Conservation (phyloP, 1,140 invertebrate genomes). For the Meteorus sp. region DNA sequence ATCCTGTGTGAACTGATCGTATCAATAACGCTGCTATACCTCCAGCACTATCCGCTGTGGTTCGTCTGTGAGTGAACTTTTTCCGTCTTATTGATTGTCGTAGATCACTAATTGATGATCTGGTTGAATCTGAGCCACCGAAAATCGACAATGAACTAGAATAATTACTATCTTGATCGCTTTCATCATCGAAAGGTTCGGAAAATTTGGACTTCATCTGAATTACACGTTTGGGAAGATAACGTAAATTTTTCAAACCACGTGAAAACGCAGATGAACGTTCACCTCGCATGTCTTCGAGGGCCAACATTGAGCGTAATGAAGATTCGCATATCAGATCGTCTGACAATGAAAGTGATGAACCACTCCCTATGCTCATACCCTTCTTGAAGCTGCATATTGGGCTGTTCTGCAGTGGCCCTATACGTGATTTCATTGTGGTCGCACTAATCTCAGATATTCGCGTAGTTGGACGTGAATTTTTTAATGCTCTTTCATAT, state of each 20-base stretch:
- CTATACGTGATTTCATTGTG: conserved; percentile 14
- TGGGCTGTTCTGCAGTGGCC: conserved; percentile 25
- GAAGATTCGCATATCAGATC: conserved; percentile 49
- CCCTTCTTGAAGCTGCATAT: neutral
- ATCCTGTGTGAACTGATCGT: conserved; percentile 65
- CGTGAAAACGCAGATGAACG: conserved; percentile 54
- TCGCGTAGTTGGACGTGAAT: conserved; percentile 26
- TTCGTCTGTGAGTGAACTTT: conserved; percentile 60
- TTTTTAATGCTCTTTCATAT: conserved; percentile 29
- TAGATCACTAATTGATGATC: conserved; percentile 33
- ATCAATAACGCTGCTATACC: conserved; percentile 68
- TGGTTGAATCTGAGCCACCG: conserved; percentile 35
- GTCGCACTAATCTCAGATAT: conserved; percentile 29
- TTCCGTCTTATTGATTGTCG: conserved; percentile 43
- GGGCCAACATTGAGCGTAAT: conserved; percentile 55
- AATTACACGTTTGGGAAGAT: conserved; percentile 57
- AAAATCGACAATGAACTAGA: conserved; percentile 43
- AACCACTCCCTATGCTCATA: conserved; percentile 27
- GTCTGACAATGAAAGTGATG: conserved; percentile 40
- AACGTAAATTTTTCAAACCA: conserved; percentile 61
- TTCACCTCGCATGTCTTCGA: conserved; percentile 62
- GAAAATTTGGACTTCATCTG: conserved; percentile 52
- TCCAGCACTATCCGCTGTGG: conserved; percentile 56
- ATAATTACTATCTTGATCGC: conserved; percentile 37
- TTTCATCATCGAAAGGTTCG: conserved; percentile 51